phyloP scores from a whole-genome alignment of 2,113 vertebrate genomes.

The Himantopus leucocephalus region DNA sequence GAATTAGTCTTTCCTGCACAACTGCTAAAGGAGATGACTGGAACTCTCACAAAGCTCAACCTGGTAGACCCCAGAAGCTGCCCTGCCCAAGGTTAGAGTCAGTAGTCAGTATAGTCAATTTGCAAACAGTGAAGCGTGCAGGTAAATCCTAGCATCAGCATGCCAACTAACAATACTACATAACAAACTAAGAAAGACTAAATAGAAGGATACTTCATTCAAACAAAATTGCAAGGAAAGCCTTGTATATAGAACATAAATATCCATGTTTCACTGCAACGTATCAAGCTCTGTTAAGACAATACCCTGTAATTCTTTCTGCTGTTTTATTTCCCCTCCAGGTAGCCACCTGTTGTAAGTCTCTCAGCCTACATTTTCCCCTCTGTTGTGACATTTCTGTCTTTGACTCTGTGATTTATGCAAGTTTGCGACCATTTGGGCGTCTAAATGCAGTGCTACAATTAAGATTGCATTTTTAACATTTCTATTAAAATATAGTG shows the following conservation, averaged over 20 bases:
- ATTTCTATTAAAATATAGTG: not conserved
- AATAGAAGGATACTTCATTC: not conserved
- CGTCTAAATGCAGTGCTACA: not conserved
- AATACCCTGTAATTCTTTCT: not conserved
- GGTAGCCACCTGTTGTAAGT: not conserved
- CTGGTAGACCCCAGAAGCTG: not conserved
- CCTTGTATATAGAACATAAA: not conserved
- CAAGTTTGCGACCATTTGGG: not conserved
- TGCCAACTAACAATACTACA: not conserved
- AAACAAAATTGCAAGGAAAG: not conserved
- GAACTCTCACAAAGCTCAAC: not conserved
- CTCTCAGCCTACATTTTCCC: not conserved
- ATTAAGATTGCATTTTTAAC: not conserved
- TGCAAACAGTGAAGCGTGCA: not conserved
- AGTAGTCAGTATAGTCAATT: not conserved
- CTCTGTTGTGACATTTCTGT: not conserved
- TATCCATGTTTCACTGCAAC: not conserved
- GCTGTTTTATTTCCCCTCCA: not conserved
- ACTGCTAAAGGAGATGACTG: not conserved
- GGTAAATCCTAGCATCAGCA: not conserved
- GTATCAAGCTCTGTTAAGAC: not conserved
- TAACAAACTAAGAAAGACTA: not conserved
- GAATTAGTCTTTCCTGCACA: not conserved
- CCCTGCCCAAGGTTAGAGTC: not conserved
- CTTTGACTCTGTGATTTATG: not conserved